Conservation (phyloP, 2,113 vertebrate species). For the Neodon shergylaensis region DNA sequence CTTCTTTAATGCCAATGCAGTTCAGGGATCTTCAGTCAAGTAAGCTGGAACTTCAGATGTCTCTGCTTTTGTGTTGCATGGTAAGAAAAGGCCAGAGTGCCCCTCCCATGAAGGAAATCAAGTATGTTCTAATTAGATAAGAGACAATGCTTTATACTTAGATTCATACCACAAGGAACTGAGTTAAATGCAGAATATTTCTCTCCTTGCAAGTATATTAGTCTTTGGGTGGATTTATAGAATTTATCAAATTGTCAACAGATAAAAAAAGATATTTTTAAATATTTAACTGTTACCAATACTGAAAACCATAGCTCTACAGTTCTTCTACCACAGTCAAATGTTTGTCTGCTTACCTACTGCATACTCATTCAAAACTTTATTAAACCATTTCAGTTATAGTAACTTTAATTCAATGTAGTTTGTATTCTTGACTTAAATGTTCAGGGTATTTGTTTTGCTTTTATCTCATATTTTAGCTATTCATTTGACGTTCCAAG, state of each 20-base stretch:
- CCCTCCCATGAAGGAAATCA: constrained; percentile 10
- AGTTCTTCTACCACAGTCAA: not conserved
- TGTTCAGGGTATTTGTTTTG: not conserved
- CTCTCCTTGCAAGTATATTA: not conserved
- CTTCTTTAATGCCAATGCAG: not conserved
- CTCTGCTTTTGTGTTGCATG: not conserved
- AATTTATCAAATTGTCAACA: constrained; percentile 30
- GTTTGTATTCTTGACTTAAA: not conserved
- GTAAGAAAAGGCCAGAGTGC: constrained; percentile 1
- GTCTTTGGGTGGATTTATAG: not conserved
- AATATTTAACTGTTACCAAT: not conserved
- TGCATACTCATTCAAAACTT: not conserved
- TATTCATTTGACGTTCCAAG: not conserved
- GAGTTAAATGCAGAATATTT: not conserved
- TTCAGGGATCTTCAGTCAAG: not conserved
- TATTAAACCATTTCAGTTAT: constrained; percentile 1
- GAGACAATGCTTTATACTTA: constrained; percentile 43
- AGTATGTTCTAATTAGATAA: constrained; percentile 66
- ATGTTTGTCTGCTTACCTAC: not conserved
- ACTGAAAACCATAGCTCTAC: not conserved
- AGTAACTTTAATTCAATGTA: constrained; percentile 12
- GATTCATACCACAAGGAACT: not conserved
- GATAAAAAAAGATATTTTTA: constrained; percentile 46
- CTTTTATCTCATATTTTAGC: not conserved
- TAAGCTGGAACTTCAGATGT: constrained; percentile 29